These are phyloP conservation scores for Phalacrocorax carbo DNA, from an alignment of 2,113 vertebrate genomes.

Conservation along the genomic window DNA sequence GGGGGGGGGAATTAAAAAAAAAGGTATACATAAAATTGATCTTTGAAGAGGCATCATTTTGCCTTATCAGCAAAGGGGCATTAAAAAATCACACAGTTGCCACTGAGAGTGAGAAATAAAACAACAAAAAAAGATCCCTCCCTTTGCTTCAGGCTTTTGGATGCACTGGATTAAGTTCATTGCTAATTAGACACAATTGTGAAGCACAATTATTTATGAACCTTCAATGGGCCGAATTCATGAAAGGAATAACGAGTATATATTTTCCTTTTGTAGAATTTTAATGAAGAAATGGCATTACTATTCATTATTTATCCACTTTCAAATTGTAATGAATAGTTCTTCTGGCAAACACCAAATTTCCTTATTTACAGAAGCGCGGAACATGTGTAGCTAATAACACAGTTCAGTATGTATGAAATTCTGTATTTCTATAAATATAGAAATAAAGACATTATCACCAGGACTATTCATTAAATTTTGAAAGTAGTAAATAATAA, in stretches of 20 bases:
- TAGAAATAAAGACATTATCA: conserved; percentile 66
- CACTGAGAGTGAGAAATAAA: background rate
- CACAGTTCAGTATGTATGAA: conserved; percentile 45
- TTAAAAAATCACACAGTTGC: background rate
- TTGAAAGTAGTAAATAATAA: conserved; percentile 59
- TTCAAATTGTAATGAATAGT: conserved; percentile 72
- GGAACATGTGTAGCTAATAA: conserved; percentile 55
- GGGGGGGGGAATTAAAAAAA: background rate
- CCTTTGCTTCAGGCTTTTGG: conserved; percentile 50
- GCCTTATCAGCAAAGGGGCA: conserved; percentile 1
- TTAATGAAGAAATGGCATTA: conserved; percentile 72
- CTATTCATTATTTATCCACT: conserved; percentile 72
- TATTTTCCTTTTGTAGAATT: conserved; percentile 72
- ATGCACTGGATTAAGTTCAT: conserved; percentile 68
- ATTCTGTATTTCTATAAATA: conserved; percentile 64
- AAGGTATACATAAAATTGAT: background rate
- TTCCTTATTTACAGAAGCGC: conserved; percentile 72
- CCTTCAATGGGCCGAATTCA: conserved; percentile 69
- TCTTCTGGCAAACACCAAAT: conserved; percentile 72
- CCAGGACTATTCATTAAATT: conserved; percentile 62
- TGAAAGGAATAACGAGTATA: conserved; percentile 67
- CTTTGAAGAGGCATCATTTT: background rate
- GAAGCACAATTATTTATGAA: conserved; percentile 68
- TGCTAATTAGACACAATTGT: conserved; percentile 73
- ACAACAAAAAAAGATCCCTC: background rate